Conservation (phyloP, 2,888 invertebrate genomes). For the Alloscopus bannaensis region DNA sequence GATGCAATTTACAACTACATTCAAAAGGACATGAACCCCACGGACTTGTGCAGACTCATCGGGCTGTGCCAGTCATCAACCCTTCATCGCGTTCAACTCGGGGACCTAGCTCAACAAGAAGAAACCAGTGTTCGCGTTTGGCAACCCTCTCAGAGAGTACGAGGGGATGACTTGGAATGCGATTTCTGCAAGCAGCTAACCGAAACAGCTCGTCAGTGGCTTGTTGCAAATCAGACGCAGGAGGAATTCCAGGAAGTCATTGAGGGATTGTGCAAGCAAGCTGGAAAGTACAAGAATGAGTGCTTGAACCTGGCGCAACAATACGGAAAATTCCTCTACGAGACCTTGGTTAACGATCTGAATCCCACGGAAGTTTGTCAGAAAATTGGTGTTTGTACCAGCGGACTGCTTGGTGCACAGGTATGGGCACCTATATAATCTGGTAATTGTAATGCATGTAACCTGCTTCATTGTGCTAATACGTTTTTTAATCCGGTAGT, state of each 20-base stretch:
- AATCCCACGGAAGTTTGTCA: conserved; percentile 84
- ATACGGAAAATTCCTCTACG: conserved; percentile 86
- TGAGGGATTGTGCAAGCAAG: conserved; percentile 87
- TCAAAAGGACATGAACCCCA: conserved; percentile 77
- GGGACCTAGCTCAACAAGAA: conserved; percentile 29
- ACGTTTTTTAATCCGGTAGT: conserved; percentile 5
- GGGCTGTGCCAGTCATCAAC: conserved; percentile 81
- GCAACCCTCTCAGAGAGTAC: conserved; percentile 77
- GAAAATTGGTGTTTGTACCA: conserved; percentile 82
- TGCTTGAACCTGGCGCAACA: conserved; percentile 86
- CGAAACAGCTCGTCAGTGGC: conserved; percentile 85
- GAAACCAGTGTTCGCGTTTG: conserved; percentile 64
- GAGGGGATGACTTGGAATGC: conserved; percentile 79
- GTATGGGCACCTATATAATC: conserved; percentile 9
- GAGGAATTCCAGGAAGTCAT: conserved; percentile 86
- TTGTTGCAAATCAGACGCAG: conserved; percentile 91
- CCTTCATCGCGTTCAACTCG: conserved; percentile 41
- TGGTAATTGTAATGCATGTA: not conserved
- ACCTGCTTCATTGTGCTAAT: not conserved
- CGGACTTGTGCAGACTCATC: conserved; percentile 84
- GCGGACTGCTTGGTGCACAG: conserved; percentile 47
- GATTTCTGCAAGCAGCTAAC: conserved; percentile 91
- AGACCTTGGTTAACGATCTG: conserved; percentile 82
- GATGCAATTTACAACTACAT: conserved; percentile 82
- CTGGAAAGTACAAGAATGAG: conserved; percentile 83